Conservation (phyloP, 2,113 vertebrate genomes). For the Elanus axillaris region DNA sequence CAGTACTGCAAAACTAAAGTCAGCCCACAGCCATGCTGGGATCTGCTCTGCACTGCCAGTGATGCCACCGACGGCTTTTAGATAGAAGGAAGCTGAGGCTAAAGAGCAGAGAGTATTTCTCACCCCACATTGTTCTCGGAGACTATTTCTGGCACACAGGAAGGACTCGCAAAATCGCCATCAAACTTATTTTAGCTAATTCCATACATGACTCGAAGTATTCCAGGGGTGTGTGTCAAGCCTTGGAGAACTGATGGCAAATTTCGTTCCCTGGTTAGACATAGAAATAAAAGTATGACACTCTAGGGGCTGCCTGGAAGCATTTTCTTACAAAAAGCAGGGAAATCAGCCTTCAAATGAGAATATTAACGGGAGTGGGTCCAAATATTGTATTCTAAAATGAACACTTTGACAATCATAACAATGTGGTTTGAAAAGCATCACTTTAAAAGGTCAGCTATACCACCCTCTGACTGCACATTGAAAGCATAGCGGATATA, state of each 20-base stretch:
- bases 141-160: slow-evolving; percentile 44
- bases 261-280: not conserved
- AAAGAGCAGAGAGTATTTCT: slow-evolving; percentile 43
- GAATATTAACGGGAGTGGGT: not conserved
- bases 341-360: not conserved
- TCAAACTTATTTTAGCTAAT: slow-evolving; percentile 25
- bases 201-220: not conserved
- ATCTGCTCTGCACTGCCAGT: not conserved
- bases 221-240: not conserved
- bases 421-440: slow-evolving; percentile 75
- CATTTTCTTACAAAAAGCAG: not conserved
- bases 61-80: not conserved
- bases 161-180: slow-evolving; percentile 24
- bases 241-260: not conserved
- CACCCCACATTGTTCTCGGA: not conserved
- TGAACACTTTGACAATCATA: slow-evolving; percentile 63
- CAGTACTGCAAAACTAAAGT: not conserved
- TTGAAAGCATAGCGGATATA: slow-evolving; percentile 75
- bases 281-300: not conserved
- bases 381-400: slow-evolving; percentile 47
- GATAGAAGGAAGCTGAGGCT: slow-evolving; percentile 60
- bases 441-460: slow-evolving; percentile 74
- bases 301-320: not conserved
- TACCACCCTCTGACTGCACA: slow-evolving; percentile 53
- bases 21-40: not conserved